These are phyloP conservation scores for Oxytorus armatus DNA, from an alignment of 2,888 invertebrate genomes.

Conservation along the genomic window DNA sequence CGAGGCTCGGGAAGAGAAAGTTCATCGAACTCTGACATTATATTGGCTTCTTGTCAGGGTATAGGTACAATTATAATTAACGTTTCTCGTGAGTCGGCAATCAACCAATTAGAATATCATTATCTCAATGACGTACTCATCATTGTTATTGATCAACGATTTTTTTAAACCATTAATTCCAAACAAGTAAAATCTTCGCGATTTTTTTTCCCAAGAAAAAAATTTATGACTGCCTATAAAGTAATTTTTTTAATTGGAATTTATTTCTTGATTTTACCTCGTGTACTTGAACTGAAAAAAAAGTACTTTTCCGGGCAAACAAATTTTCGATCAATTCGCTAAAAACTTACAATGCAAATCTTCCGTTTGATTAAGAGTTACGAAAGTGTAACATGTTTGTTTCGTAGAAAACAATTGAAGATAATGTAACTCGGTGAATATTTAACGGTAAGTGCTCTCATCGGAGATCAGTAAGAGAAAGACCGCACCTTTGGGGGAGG, in stretches of 20 bases:
- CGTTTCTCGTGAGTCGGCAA: too few species aligned
- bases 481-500: constrained; percentile 23
- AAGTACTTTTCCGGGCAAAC: neutral
- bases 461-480: constrained; percentile 15
- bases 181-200: too few species aligned
- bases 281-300: too few species aligned
- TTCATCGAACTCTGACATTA: constrained; percentile 26
- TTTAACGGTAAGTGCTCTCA: constrained; percentile 21
- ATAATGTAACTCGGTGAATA: constrained; percentile 30
- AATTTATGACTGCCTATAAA: neutral
- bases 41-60: neutral
- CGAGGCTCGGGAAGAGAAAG: constrained; percentile 30
- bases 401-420: constrained; percentile 19
- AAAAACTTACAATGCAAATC: constrained; percentile 6
- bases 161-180: too few species aligned
- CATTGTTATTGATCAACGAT: too few species aligned
- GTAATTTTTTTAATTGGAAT: neutral
- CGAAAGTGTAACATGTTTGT: constrained; percentile 1
- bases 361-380: neutral
- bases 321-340: neutral
- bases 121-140: too few species aligned
- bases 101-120: too few species aligned
- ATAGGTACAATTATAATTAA: neutral
- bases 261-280: neutral
- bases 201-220: too few species aligned